Evolutionary conservation across 2,113 vertebrate genomes (phyloP).

Genomic region (Ascaphus truei): DNA sequence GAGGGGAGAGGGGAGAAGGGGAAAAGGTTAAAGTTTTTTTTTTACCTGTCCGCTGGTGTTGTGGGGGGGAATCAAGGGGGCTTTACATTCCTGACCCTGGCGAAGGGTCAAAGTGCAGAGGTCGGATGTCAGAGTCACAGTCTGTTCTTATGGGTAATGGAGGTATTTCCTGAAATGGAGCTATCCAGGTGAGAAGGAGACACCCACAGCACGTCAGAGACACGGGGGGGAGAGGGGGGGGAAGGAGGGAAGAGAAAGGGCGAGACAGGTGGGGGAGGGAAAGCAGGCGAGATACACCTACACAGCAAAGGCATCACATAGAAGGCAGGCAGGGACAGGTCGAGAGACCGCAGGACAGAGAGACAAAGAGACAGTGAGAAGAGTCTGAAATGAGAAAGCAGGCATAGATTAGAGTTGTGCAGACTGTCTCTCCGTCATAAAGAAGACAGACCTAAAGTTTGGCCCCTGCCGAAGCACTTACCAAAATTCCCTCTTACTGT

Average conservation of each 20-base stretch:
- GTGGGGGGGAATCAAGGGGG: background rate
- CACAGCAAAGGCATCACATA: background rate
- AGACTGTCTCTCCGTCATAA: too few species aligned
- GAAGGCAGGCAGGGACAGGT: slow-evolving; percentile 9
- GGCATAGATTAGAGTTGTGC: too few species aligned
- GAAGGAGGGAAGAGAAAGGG: background rate
- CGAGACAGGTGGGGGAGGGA: slow-evolving; percentile 12
- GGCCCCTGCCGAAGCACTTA: too few species aligned
- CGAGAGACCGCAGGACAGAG: background rate
- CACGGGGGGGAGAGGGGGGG: background rate
- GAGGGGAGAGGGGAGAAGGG: too few species aligned
- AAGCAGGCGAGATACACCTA: slow-evolving; percentile 15
- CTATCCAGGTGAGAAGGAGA: slow-evolving; percentile 24
- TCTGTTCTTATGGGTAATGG: background rate
- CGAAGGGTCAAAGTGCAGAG: background rate
- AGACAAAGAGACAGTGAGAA: background rate
- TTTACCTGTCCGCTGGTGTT: background rate
- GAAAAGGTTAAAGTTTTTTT: background rate
- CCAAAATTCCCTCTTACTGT: too few species aligned
- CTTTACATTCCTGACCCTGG: background rate
- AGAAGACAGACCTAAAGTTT: too few species aligned
- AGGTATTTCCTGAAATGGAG: slow-evolving; percentile 17
- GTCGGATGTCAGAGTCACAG: background rate
- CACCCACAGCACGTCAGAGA: background rate
- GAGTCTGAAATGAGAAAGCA: too few species aligned